A percentile compares a stretch with the other conserved stretches of the same genome.
These are phyloP conservation scores for Coreius guichenoti DNA, from an alignment of 2,797 vertebrate species.

Conservation along the genomic window DNA sequence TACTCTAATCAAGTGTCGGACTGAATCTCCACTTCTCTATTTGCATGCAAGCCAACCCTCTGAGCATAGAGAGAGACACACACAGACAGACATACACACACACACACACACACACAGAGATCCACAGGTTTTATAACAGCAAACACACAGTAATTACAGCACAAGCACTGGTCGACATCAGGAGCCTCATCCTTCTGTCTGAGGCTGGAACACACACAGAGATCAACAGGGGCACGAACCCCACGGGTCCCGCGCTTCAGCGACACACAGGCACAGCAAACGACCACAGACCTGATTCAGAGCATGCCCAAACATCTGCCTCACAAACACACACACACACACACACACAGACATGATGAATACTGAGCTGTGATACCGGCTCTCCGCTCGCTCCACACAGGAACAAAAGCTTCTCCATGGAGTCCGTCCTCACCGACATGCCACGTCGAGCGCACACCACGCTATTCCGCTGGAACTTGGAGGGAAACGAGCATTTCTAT, in stretches of 20 bases:
- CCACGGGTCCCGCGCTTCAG: background rate
- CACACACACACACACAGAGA: slow-evolving; percentile 18
- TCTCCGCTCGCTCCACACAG: slow-evolving; percentile 60
- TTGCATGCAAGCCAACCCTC: slow-evolving; percentile 17
- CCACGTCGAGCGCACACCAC: slow-evolving; percentile 44
- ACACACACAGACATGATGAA: background rate
- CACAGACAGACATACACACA: background rate
- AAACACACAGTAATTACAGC: slow-evolving; percentile 2
- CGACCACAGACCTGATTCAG: background rate
- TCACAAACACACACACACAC: background rate
- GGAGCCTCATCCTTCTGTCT: background rate
- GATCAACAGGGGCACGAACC: background rate
- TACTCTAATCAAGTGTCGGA: background rate
- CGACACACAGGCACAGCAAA: background rate
- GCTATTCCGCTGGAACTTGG: slow-evolving; percentile 58
- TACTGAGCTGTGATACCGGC: slow-evolving; percentile 42
- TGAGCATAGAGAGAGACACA: background rate
- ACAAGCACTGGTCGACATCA: background rate
- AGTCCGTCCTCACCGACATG: slow-evolving; percentile 44
- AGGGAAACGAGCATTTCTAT: slow-evolving; percentile 90
- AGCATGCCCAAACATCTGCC: background rate
- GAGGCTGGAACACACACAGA: background rate
- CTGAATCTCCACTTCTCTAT: background rate
- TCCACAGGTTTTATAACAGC: slow-evolving; percentile 59
- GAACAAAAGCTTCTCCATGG: slow-evolving; percentile 65